Percentiles rank a stretch among this genome's conserved stretches.
Evolutionary conservation across 2,888 invertebrate genomes (phyloP).

Genomic region (Euzophera pinguis): DNA sequence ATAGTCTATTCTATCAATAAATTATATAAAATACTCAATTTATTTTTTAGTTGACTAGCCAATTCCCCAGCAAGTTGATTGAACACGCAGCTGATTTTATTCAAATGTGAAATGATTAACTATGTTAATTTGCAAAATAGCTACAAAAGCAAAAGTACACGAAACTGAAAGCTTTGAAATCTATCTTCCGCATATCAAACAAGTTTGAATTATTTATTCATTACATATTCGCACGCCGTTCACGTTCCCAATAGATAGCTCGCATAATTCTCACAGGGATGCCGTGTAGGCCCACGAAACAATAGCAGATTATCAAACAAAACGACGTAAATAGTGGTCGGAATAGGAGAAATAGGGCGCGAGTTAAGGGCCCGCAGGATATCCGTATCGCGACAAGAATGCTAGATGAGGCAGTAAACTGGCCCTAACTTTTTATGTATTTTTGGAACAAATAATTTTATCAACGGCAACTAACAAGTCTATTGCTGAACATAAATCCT

Average conservation of each 20-base stretch:
- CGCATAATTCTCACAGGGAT: conserved; percentile 73
- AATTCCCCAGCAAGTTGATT: too few relatives aligned
- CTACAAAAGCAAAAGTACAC: conserved; percentile 17
- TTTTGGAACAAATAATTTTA: neutral
- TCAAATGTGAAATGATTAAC: neutral
- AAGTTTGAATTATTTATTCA: conserved; percentile 51
- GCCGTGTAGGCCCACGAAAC: conserved; percentile 65
- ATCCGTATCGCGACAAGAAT: conserved; percentile 69
- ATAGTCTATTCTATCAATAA: too few relatives aligned
- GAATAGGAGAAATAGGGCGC: conserved; percentile 68
- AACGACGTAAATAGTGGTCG: conserved; percentile 75
- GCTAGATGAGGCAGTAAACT: conserved; percentile 59
- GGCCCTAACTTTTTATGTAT: neutral
- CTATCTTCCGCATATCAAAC: conserved; percentile 26
- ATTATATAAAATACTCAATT: too few relatives aligned
- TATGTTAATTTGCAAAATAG: conserved; percentile 10
- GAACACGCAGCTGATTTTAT: neutral
- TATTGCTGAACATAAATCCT: too few relatives aligned
- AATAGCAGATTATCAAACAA: conserved; percentile 78
- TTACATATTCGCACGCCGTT: conserved; percentile 64
- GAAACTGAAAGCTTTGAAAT: conserved; percentile 20
- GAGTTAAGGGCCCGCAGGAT: conserved; percentile 71
- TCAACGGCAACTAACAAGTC: neutral
- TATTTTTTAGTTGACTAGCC: too few relatives aligned
- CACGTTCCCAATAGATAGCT: conserved; percentile 73